Conservation (phyloP, 2,888 invertebrate genomes). For the Abrostola tripartita region DNA sequence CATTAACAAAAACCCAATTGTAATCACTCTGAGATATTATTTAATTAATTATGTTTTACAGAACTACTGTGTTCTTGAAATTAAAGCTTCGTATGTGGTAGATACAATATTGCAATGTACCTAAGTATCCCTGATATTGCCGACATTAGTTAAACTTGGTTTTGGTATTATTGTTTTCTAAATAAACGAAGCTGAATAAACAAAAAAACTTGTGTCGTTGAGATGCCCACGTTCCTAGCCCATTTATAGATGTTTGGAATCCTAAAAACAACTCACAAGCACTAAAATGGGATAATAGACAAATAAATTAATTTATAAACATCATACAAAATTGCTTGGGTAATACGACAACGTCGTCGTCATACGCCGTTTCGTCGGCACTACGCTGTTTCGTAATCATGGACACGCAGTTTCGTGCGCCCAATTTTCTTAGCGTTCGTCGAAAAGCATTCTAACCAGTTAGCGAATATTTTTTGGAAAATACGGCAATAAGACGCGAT, state of each 20-base stretch:
- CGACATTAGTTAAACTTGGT: neutral
- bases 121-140: too few relatives aligned
- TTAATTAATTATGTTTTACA: neutral
- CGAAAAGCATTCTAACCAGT: neutral
- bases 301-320: neutral
- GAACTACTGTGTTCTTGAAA: neutral
- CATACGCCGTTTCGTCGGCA: neutral
- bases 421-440: slow-evolving; percentile 3
- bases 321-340: neutral
- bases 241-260: neutral
- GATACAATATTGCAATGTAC: neutral
- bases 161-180: neutral
- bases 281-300: neutral
- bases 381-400: neutral
- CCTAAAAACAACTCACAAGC: neutral
- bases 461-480: neutral
- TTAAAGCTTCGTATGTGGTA: neutral
- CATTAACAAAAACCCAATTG: slow-evolving; percentile 2
- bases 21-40: slow-evolving; percentile 9
- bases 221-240: slow-evolving; percentile 1
- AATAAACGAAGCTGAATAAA: neutral
- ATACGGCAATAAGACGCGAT: slow-evolving; percentile 20
- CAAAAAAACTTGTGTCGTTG: neutral
- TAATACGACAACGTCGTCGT: neutral
- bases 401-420: neutral